Evolutionary conservation across 1,140 invertebrate species (phyloP).

Genomic region (Trialeurodes vaporariorum): DNA sequence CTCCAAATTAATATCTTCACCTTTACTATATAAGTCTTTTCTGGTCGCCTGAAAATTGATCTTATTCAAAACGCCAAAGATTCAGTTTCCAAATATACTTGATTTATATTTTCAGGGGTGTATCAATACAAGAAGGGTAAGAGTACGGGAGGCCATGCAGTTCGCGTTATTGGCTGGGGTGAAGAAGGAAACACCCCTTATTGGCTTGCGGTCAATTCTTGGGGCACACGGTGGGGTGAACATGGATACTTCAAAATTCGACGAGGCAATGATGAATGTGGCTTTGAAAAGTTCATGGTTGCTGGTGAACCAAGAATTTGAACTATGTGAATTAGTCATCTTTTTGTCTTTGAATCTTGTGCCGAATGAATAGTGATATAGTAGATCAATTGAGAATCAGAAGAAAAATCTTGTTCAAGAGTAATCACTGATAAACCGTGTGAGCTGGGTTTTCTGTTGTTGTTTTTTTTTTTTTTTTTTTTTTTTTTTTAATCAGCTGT

Average conservation of each 20-base stretch:
- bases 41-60: too few relatives aligned
- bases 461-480: too few relatives aligned
- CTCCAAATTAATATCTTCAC: too few relatives aligned
- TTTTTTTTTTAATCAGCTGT: too few relatives aligned
- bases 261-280: slow-evolving; percentile 68
- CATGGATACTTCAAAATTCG: slow-evolving; percentile 81
- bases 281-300: slow-evolving; percentile 47
- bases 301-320: not conserved
- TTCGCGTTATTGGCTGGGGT: slow-evolving; percentile 73
- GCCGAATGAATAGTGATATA: too few relatives aligned
- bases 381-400: too few relatives aligned
- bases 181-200: slow-evolving; percentile 44
- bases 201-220: slow-evolving; percentile 85
- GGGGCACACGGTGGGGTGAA: slow-evolving; percentile 83
- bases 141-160: slow-evolving; percentile 72
- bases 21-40: too few relatives aligned
- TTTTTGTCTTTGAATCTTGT: too few relatives aligned
- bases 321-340: too few relatives aligned
- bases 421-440: not conserved
- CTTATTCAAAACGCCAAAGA: too few relatives aligned
- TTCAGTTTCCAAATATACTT: slow-evolving; percentile 73
- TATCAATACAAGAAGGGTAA: slow-evolving; percentile 65
- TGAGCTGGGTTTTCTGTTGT: too few relatives aligned
- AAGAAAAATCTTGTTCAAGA: not conserved
- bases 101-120: slow-evolving; percentile 71